Evolutionary conservation across 1,140 invertebrate species (phyloP).

Genomic region (Lordiphosa collinella): DNA sequence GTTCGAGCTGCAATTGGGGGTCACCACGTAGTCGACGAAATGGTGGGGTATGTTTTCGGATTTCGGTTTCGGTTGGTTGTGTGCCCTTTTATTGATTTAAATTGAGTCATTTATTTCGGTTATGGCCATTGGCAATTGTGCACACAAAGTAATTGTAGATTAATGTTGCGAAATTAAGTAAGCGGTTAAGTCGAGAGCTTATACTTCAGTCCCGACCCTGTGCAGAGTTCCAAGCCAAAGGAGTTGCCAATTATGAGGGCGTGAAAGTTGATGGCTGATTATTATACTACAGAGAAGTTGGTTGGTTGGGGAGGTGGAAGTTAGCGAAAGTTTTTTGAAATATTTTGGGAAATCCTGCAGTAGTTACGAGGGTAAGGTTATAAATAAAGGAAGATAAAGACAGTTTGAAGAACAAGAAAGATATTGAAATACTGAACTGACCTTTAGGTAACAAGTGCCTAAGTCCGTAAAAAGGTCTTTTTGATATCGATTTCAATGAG

Average conservation of each 20-base stretch:
- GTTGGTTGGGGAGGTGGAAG: slow-evolving; percentile 27
- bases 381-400: too few relatives aligned
- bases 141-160: slow-evolving; percentile 54
- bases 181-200: slow-evolving; percentile 43
- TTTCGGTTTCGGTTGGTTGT: not conserved
- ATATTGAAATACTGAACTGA: too few relatives aligned
- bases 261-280: slow-evolving; percentile 43
- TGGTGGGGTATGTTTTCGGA: not conserved
- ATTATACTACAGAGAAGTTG: slow-evolving; percentile 7
- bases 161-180: slow-evolving; percentile 46
- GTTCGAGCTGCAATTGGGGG: slow-evolving; percentile 18
- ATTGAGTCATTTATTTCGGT: slow-evolving; percentile 64
- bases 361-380: too few relatives aligned
- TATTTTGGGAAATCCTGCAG: slow-evolving; percentile 13
- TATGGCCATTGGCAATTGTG: slow-evolving; percentile 19
- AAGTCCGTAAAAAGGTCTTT: too few relatives aligned
- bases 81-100: slow-evolving; percentile 66
- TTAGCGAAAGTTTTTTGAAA: slow-evolving; percentile 28
- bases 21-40: slow-evolving; percentile 22
- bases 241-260: slow-evolving; percentile 19
- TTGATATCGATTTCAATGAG: too few relatives aligned
- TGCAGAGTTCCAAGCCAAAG: not conserved
- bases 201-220: slow-evolving; percentile 16
- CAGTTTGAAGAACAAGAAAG: too few relatives aligned
- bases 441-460: too few relatives aligned